Conservation (phyloP, 2,888 invertebrate species). For the Diplazon laetatorius region DNA sequence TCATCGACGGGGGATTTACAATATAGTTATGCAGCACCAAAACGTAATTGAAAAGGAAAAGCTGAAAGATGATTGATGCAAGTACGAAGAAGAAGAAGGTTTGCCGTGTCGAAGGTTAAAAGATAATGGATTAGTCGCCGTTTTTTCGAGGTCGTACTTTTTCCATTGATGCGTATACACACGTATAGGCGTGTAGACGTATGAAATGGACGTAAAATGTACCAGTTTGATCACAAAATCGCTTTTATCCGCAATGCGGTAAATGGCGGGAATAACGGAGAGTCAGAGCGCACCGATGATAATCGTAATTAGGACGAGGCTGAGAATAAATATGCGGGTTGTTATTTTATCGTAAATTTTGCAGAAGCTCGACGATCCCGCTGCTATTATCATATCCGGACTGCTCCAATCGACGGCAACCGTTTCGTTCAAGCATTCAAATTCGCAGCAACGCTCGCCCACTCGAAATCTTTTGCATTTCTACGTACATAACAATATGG, state of each 20-base stretch:
- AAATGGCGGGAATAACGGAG: constrained; percentile 12
- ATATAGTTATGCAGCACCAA: too few species aligned
- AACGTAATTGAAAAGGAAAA: too few species aligned
- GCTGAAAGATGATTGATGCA: too few species aligned
- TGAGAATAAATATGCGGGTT: constrained; percentile 25
- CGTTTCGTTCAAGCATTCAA: constrained; percentile 89
- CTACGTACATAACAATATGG: constrained; percentile 82
- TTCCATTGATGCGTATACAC: too few species aligned
- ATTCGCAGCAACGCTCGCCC: constrained; percentile 94
- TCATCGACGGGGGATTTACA: too few species aligned
- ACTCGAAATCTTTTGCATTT: constrained; percentile 93
- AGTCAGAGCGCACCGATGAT: constrained; percentile 64
- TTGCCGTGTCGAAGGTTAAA: too few species aligned
- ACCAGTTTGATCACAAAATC: constrained; percentile 26
- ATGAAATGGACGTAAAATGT: too few species aligned
- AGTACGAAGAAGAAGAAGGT: too few species aligned
- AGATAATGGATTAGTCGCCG: too few species aligned
- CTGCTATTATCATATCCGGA: constrained; percentile 75
- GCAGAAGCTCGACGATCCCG: constrained; percentile 67
- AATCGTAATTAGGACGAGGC: constrained; percentile 57
- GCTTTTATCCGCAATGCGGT: constrained; percentile 33
- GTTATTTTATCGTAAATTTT: constrained; percentile 42
- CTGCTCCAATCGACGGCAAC: constrained; percentile 75
- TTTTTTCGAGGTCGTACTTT: too few species aligned
- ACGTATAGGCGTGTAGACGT: too few species aligned